Evolutionary conservation across 2,113 vertebrate species (phyloP).

Genomic region (Mustelus asterias): DNA sequence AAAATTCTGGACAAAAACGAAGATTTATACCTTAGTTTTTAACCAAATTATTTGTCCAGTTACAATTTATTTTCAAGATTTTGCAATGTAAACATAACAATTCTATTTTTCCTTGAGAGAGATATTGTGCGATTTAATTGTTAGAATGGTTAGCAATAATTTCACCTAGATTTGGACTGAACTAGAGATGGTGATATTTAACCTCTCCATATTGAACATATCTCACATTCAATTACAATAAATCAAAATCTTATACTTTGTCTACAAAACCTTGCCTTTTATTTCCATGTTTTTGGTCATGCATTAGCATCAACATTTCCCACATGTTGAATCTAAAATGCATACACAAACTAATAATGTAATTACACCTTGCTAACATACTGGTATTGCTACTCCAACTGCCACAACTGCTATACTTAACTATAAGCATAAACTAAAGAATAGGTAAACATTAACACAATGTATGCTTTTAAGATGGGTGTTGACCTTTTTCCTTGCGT

Average conservation of each 20-base stretch:
- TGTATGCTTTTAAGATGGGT: no score
- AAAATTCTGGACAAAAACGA: slow-evolving; percentile 39
- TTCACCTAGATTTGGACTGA: neutral
- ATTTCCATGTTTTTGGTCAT: neutral
- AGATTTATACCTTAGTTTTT: neutral
- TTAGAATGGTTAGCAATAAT: neutral
- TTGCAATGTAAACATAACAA: neutral
- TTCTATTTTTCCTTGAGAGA: neutral
- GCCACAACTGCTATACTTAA: no score
- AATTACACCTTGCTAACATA: neutral
- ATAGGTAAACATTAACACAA: no score
- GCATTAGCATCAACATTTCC: no score
- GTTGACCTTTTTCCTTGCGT: no score
- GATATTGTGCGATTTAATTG: neutral
- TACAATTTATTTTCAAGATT: neutral
- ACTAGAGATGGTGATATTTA: neutral
- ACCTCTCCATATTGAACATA: neutral
- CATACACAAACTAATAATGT: neutral
- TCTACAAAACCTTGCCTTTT: neutral
- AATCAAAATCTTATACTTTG: neutral
- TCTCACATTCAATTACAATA: neutral
- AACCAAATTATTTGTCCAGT: neutral
- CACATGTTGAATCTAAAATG: neutral
- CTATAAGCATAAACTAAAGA: no score
- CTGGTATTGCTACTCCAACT: neutral